Evolutionary conservation across 2,113 vertebrate genomes (phyloP), one percentile per base, ranked within the genome.

Genomic region (Xyrauchen texanus): DNA sequence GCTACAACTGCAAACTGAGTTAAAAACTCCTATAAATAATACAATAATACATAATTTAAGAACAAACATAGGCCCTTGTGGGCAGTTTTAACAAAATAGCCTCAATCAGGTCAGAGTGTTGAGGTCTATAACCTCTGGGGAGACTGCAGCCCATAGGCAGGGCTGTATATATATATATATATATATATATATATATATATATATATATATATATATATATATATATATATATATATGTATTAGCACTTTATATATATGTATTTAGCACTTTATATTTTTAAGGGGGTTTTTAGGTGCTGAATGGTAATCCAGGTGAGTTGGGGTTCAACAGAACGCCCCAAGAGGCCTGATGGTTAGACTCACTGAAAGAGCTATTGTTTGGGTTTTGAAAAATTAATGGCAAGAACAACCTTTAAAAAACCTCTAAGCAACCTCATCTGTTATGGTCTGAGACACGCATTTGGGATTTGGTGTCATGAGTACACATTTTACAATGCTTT

Each of bases 1-100:
- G 83, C 78, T 84, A 85, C 76, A 85, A 21, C 83, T 80, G 60
- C 84, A 81, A 62, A 45, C 53, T 71, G 69, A 42, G 69, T 44
- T 57, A 84, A 87, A 74, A 89, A 83, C 82, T 81, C 79, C 82
- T 90, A 76, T 85, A 63, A 86, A 90, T 92, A 91, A 91, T 86
- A 81, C 70, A 89, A 91, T 34, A 34, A 34, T 88, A 86, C 86
- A 93, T 93, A 88, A 90, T 93, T 88, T 87, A 91, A 86, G 89
- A 87, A 88, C 84, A 83, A 90, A 86, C 83, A 88, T 68, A 84
- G 83, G 62, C 87, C 89, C 90, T 92, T 81, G 11, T 88, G 87
- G 90, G 89, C 90, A 92, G 88, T 91, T 90, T 88, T 60, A 83
- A 90, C 90, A 90, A 93, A 93, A 92, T 89, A 90, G 91, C 65